A percentile compares a stretch with the other conserved stretches of the same genome.
These are phyloP conservation scores for Cordilura impudica DNA, from an alignment of 2,888 invertebrate genomes.

Conservation along the genomic window DNA sequence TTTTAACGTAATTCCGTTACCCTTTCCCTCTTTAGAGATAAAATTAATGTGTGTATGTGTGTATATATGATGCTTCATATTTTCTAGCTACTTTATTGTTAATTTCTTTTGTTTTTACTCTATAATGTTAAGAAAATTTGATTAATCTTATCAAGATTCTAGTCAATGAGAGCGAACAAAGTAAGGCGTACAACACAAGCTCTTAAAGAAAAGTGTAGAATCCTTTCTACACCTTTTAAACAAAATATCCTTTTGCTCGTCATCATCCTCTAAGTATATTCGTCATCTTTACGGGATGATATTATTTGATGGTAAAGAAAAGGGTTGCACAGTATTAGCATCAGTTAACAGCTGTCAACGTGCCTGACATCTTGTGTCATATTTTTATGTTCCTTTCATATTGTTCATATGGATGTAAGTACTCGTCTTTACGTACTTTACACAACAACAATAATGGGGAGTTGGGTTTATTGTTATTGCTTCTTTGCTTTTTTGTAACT, in stretches of 20 bases:
- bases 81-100: slow-evolving; percentile 53
- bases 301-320: slow-evolving; percentile 29
- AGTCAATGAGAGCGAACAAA: slow-evolving; percentile 45
- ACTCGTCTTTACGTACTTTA: neutral
- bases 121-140: slow-evolving; percentile 77
- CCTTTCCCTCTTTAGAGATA: neutral
- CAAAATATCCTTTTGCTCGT: slow-evolving; percentile 43
- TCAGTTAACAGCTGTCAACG: slow-evolving; percentile 63
- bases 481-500: slow-evolving; percentile 28
- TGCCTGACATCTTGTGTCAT: slow-evolving; percentile 62
- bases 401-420: slow-evolving; percentile 15
- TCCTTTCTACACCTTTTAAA: slow-evolving; percentile 53
- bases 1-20: slow-evolving; percentile 24
- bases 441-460: slow-evolving; percentile 34
- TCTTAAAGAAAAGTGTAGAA: slow-evolving; percentile 37
- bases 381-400: slow-evolving; percentile 32
- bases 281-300: neutral
- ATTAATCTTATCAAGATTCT: slow-evolving; percentile 77
- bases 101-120: slow-evolving; percentile 56
- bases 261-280: slow-evolving; percentile 29
- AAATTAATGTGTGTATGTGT: slow-evolving; percentile 40
- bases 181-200: slow-evolving; percentile 10
- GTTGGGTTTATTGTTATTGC: slow-evolving; percentile 58
- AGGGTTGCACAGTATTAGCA: slow-evolving; percentile 54
- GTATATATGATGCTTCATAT: slow-evolving; percentile 51